Percentiles rank a stretch among this genome's conserved stretches.
These are phyloP conservation scores for Aquatica leii DNA, from an alignment of 2,888 invertebrate genomes.

Conservation along the genomic window DNA sequence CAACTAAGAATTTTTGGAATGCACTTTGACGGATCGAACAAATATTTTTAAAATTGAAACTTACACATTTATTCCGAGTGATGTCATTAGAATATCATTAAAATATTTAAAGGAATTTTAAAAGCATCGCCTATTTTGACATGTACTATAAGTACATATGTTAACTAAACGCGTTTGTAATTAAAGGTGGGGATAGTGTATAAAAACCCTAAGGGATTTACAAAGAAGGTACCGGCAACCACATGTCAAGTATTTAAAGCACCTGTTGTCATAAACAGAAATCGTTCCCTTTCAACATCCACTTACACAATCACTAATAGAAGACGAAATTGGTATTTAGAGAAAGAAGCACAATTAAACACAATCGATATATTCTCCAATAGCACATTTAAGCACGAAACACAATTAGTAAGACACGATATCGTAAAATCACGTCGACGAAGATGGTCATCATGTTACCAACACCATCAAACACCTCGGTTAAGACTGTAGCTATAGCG, in stretches of 20 bases:
- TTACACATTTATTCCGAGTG: too few species aligned
- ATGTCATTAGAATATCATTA: too few species aligned
- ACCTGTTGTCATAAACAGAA: slow-evolving; percentile 29
- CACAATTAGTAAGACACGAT: slow-evolving; percentile 23
- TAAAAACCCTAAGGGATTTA: too few species aligned
- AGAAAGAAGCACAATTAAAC: slow-evolving; percentile 1
- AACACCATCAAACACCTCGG: slow-evolving; percentile 45
- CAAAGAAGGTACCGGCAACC: slow-evolving; percentile 10
- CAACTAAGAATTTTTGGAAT: too few species aligned
- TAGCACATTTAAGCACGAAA: slow-evolving; percentile 21
- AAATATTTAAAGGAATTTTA: too few species aligned
- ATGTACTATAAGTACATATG: too few species aligned
- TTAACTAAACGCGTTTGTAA: too few species aligned
- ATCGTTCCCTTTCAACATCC: slow-evolving; percentile 24
- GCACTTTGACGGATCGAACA: too few species aligned
- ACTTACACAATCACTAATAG: slow-evolving; percentile 8
- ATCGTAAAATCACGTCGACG: slow-evolving; percentile 18
- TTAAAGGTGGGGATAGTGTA: too few species aligned
- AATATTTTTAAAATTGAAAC: too few species aligned
- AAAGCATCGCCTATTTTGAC: too few species aligned
- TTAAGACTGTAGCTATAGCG: slow-evolving; percentile 49
- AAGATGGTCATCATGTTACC: slow-evolving; percentile 29
- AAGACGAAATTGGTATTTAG: too few species aligned
- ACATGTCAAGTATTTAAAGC: slow-evolving; percentile 33
- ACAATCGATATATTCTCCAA: slow-evolving; percentile 3